phyloP scores from a whole-genome alignment of 2,113 vertebrate species.

The Fregetta grallaria region DNA sequence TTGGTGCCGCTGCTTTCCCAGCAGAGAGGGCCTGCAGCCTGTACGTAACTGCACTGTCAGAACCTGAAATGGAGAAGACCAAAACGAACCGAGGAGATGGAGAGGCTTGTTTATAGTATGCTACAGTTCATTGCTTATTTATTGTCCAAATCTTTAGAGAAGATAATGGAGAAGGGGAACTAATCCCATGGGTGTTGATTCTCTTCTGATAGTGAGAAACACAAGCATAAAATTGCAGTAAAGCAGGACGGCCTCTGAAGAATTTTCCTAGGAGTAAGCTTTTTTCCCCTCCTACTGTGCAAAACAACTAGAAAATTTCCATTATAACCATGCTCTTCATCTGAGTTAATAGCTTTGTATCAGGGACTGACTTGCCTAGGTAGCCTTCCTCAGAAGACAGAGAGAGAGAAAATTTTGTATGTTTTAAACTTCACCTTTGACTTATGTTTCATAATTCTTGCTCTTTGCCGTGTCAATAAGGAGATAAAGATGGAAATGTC shows the following conservation, averaged over 20 bases:
- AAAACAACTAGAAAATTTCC: constrained; percentile 46
- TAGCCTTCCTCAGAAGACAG: not conserved
- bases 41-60: not conserved
- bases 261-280: constrained; percentile 17
- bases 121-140: not conserved
- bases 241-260: not conserved
- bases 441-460: not conserved
- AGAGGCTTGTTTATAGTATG: not conserved
- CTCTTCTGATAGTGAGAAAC: not conserved
- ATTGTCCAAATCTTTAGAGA: not conserved
- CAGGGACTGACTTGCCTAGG: not conserved
- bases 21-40: not conserved
- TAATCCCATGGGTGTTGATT: not conserved
- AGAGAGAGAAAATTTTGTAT: not conserved
- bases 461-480: not conserved
- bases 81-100: not conserved
- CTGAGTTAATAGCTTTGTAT: not conserved
- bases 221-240: constrained; percentile 21
- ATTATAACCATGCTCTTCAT: not conserved
- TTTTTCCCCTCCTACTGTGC: not conserved
- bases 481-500: not conserved
- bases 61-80: not conserved
- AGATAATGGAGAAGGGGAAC: not conserved
- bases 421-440: not conserved
- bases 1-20: not conserved